Evolutionary conservation across 2,797 vertebrate genomes (phyloP).

Genomic region (Chlorospingus flavigularis): DNA sequence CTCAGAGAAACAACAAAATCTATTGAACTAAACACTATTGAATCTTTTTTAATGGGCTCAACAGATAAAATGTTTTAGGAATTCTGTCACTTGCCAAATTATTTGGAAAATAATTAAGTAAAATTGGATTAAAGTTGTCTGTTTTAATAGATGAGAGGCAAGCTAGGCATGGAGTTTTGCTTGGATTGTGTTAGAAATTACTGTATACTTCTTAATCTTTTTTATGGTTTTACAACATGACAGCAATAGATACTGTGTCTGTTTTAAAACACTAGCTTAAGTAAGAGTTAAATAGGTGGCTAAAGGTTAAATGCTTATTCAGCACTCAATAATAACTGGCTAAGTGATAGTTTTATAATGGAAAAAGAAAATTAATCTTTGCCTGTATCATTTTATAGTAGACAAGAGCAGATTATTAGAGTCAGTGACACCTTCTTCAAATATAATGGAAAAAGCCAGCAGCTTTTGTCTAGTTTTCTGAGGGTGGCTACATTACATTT

Average conservation of each 20-base stretch:
- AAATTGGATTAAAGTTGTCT: neutral
- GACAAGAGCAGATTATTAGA: neutral
- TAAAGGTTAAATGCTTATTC: slow-evolving; percentile 50
- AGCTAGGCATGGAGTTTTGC: neutral
- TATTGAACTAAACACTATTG: neutral
- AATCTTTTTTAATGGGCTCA: neutral
- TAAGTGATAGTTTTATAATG: neutral
- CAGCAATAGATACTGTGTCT: neutral
- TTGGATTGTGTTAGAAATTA: neutral
- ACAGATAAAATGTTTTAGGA: neutral
- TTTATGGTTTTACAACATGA: neutral
- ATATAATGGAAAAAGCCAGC: neutral
- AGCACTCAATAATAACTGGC: neutral
- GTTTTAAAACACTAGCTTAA: neutral
- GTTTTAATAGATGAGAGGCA: neutral
- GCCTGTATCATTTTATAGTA: neutral
- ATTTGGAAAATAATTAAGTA: neutral
- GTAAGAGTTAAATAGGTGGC: neutral
- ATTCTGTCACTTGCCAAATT: neutral
- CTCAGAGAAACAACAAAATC: neutral
- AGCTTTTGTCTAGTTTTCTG: neutral
- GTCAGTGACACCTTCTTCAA: neutral
- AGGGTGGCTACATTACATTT: neutral
- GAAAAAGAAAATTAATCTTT: neutral
- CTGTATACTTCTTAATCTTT: neutral